Base-by-base conservation (phyloP, 1,140 invertebrate genomes). In the Sarcophaga peregrina region DNA sequence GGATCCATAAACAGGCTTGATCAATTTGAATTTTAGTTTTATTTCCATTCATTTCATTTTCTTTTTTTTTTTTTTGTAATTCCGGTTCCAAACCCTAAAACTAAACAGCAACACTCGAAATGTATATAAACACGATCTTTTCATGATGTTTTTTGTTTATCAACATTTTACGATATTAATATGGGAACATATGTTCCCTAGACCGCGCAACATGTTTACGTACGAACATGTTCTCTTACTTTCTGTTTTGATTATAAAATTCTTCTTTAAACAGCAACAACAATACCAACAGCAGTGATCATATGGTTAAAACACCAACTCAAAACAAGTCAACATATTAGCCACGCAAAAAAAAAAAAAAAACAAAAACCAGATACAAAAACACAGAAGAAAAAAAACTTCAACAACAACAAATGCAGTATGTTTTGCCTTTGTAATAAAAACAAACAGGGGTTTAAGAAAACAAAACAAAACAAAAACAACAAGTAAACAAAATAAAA, bases 171-270 rank as follows among this genome's bases (percentile, higher is more conserved):
- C 62, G 62, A 68, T 68, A 68, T 58, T 58, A n/a, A 13, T 8
- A 7, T 58, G n/a, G 15, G 5, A 58, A 58, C 54, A 58, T 58
- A 7, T 58, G 54, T 47, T n/a, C 6, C 10, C 46, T 9, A 72
- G 5, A 15, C 58, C 1, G 4, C 58, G 20, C 62, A 72, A 72
- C 62, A 72, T 72, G 25, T 72, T 20, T 72, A 72, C 15, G 15
- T 54, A 8, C 25, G 45, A 74, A 74, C 46, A 48, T 48, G 48
- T 47, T 48, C 45, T n/a, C 7, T 48, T 13, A 25, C 62, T 20
- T 78, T 78, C 75, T 78, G 75, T 78, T 78, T 78, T 78, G 75
- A 78, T 78, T 47, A 20, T 9, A 5, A 50, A 10, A 78, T 78
- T 78, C 75, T 48, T 37, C 25, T 37, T 45, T 50, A 78, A 78